Percentiles rank a stretch among this genome's conserved stretches.
phyloP scores from a whole-genome alignment of 2,113 vertebrate genomes.

The Megaceryle torquata region DNA sequence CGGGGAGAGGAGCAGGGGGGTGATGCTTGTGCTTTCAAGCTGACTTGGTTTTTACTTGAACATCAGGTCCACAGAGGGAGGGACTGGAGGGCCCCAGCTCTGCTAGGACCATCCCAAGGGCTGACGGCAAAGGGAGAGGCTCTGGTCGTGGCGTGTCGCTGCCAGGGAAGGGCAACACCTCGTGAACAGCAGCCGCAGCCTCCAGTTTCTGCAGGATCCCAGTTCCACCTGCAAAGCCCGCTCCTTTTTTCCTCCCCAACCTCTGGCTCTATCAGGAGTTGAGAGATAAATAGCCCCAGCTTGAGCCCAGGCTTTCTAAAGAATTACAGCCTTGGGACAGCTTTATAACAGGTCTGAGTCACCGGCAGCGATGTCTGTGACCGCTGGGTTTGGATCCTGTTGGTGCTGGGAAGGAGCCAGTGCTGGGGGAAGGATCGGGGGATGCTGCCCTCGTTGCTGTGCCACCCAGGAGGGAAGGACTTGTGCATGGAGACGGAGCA shows the following conservation, averaged over 20 bases:
- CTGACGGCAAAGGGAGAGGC: background rate
- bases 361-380: rapidly evolving
- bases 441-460: too few relatives aligned
- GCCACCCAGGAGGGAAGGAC: background rate
- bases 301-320: background rate
- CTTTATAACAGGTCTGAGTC: background rate
- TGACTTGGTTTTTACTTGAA: background rate
- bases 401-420: background rate
- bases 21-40: rapidly evolving
- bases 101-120: background rate
- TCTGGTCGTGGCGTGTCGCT: rapidly evolving
- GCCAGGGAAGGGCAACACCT: background rate
- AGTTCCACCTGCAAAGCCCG: rapidly evolving
- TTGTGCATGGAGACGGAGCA: too few relatives aligned
- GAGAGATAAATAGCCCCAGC: background rate
- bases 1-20: rapidly evolving
- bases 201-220: background rate
- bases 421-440: background rate
- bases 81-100: background rate
- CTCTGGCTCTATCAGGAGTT: background rate
- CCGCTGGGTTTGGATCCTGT: background rate
- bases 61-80: rapidly evolving
- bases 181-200: rapidly evolving
- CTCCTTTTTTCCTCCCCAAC: background rate
- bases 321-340: background rate